These are phyloP conservation scores for Lithobates pipiens DNA, from an alignment of 2,797 vertebrate genomes.

Conservation along the genomic window DNA sequence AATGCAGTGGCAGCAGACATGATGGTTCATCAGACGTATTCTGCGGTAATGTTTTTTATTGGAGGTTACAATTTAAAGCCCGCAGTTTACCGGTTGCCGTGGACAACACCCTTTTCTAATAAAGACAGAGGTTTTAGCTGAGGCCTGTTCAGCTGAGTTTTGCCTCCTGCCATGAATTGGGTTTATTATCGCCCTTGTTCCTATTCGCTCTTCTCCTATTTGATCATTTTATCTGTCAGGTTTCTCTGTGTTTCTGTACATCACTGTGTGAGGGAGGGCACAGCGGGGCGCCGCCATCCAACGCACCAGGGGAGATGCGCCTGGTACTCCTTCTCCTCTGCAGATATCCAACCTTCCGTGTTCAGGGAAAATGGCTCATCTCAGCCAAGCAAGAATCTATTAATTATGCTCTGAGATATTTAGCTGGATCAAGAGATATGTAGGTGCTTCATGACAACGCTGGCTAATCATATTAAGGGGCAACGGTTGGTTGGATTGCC, in stretches of 20 bases:
- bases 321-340: constrained; percentile 19
- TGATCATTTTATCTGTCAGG: constrained; percentile 46
- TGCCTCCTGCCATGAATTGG: not conserved
- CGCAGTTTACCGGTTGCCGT: too few relatives aligned
- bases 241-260: constrained; percentile 37
- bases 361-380: too few relatives aligned
- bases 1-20: too few relatives aligned
- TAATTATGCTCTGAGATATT: too few relatives aligned
- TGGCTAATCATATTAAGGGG: too few relatives aligned
- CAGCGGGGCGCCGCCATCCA: constrained; percentile 26
- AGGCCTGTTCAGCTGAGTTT: not conserved
- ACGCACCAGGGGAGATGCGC: constrained; percentile 17
- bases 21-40: too few relatives aligned
- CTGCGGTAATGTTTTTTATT: too few relatives aligned
- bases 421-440: too few relatives aligned
- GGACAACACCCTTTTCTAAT: not conserved
- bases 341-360: not conserved
- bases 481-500: too few relatives aligned
- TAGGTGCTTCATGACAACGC: too few relatives aligned
- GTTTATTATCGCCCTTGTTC: constrained; percentile 6
- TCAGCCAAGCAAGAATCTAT: too few relatives aligned
- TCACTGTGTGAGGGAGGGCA: constrained; percentile 20
- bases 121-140: not conserved
- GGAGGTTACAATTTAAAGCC: too few relatives aligned
- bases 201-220: constrained; percentile 20